A percentile compares a stretch with the other conserved stretches of the same genome.
phyloP scores from a whole-genome alignment of 2,113 vertebrate genomes.

The Epinephelus moara region DNA sequence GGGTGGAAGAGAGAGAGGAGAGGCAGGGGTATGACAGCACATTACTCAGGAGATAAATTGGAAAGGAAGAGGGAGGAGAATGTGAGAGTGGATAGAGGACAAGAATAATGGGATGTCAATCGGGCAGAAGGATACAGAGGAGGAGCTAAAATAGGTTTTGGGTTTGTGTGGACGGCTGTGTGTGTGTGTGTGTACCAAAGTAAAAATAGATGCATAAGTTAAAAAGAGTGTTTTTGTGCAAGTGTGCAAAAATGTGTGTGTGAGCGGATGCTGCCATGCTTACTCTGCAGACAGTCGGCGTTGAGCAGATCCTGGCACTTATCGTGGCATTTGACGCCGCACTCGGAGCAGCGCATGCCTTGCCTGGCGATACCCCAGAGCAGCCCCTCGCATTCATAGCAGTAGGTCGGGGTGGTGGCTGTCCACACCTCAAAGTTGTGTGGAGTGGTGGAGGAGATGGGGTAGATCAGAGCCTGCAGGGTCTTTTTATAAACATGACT shows the following conservation, averaged over 20 bases:
- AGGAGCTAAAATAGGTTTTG: constrained; percentile 56
- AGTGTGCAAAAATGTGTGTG: neutral
- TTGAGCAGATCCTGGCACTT: constrained; percentile 99
- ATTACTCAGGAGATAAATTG: constrained; percentile 80
- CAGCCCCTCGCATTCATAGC: constrained; percentile 98
- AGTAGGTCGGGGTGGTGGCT: constrained; percentile 98
- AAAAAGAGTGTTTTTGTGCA: constrained; percentile 5
- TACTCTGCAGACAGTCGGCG: constrained; percentile 97
- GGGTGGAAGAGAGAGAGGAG: constrained; percentile 46
- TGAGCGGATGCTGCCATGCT: constrained; percentile 55
- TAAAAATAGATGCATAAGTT: constrained; percentile 14
- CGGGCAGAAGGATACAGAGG: constrained; percentile 55
- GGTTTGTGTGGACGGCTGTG: constrained; percentile 33
- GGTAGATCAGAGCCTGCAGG: constrained; percentile 98
- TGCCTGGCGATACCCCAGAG: constrained; percentile 98
- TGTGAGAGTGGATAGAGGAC: constrained; percentile 67
- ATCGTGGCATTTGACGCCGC: constrained; percentile 97
- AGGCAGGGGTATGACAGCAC: constrained; percentile 70
- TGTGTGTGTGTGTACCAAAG: neutral
- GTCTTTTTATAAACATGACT: constrained; percentile 99
- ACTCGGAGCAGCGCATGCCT: constrained; percentile 98
- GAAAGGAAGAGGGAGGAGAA: constrained; percentile 69
- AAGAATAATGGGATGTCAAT: constrained; percentile 78
- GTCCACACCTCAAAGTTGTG: constrained; percentile 99
- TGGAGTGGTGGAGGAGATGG: constrained; percentile 98